phyloP scores from a whole-genome alignment of 2,113 vertebrate species.

The Chiloscyllium plagiosum region DNA sequence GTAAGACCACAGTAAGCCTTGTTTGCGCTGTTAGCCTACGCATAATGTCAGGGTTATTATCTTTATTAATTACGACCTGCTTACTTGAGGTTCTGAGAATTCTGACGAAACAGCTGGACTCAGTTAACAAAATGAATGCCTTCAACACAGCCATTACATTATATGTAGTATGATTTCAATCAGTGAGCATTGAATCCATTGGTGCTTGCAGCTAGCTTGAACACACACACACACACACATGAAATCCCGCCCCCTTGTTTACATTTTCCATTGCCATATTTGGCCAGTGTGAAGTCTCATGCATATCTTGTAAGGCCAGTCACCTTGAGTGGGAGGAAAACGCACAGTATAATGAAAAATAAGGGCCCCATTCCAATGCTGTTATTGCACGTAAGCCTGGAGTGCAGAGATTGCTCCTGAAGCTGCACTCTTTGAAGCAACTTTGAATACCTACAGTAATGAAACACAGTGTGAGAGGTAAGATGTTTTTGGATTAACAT shows the following conservation, averaged over 20 bases:
- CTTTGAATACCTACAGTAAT: neutral
- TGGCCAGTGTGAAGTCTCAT: slow-evolving; percentile 54
- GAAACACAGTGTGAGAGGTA: slow-evolving; percentile 35
- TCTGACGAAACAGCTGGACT: neutral
- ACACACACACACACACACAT: slow-evolving; percentile 46
- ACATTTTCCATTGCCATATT: slow-evolving; percentile 69
- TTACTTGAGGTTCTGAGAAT: neutral
- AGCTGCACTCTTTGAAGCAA: slow-evolving; percentile 4
- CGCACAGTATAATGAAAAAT: slow-evolving; percentile 20
- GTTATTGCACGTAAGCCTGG: neutral
- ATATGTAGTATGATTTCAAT: slow-evolving; percentile 15
- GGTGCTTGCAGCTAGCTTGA: slow-evolving; percentile 56
- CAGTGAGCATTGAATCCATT: neutral
- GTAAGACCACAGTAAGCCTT: neutral
- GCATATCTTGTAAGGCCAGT: slow-evolving; percentile 52
- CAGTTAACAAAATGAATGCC: slow-evolving; percentile 25
- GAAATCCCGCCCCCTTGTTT: slow-evolving; percentile 67
- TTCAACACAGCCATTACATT: neutral
- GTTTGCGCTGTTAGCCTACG: neutral
- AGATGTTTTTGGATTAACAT: neutral
- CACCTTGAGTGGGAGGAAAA: slow-evolving; percentile 47
- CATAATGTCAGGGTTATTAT: neutral
- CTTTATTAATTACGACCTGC: neutral
- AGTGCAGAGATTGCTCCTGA: neutral
- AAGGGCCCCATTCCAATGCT: neutral